Percentiles rank a stretch among this genome's conserved stretches.
These are phyloP conservation scores for Nycticorax nycticorax DNA, from an alignment of 2,113 vertebrate genomes.

Conservation along the genomic window DNA sequence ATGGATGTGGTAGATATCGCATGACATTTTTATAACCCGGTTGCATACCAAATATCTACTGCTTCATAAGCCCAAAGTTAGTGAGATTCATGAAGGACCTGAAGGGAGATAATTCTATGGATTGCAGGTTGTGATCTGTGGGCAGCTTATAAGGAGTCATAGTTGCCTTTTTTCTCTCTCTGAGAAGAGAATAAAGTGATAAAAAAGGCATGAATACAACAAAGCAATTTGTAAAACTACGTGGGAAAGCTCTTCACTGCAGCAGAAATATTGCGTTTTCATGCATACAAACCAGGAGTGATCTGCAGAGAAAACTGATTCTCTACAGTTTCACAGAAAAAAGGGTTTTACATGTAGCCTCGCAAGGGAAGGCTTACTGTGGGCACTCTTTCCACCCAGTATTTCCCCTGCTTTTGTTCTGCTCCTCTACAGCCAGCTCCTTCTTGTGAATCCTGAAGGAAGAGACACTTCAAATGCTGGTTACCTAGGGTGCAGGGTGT, in stretches of 20 bases:
- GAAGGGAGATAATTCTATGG: background rate
- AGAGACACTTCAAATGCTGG: background rate
- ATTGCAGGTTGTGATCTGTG: background rate
- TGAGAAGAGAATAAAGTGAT: background rate
- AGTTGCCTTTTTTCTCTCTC: background rate
- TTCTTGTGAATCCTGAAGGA: background rate
- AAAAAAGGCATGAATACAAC: background rate
- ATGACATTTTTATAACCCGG: background rate
- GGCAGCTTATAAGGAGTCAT: background rate
- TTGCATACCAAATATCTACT: background rate
- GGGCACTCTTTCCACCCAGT: background rate
- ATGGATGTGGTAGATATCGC: background rate
- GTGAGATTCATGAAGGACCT: background rate
- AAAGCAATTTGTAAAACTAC: constrained; percentile 9
- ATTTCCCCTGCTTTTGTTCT: background rate
- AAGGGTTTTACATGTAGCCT: background rate
- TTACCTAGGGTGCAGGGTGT: background rate
- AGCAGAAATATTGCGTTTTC: constrained; percentile 54
- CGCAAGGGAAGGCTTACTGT: background rate
- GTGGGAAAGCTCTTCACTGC: background rate
- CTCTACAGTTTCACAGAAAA: background rate
- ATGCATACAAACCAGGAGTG: constrained; percentile 5
- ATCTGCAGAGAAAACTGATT: constrained; percentile 35
- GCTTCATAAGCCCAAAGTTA: background rate
- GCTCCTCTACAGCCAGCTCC: background rate